Evolutionary conservation across 2,888 invertebrate genomes (phyloP), one percentile per base, ranked within the genome.

Genomic region (Netelia inedita): DNA sequence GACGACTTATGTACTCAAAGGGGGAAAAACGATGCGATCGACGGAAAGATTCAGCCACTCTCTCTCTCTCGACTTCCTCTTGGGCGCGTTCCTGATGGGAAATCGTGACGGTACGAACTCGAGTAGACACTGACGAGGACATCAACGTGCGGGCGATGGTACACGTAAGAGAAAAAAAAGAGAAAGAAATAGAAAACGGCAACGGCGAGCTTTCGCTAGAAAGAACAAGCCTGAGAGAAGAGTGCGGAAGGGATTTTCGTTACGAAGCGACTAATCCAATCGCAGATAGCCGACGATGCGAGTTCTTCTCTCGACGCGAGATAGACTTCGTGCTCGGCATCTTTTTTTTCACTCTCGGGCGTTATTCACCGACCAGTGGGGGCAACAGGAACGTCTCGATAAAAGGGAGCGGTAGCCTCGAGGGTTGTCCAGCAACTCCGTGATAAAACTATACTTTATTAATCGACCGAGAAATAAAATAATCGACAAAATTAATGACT

Each of bases 251-350:
- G 63, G 46, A 76, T 82, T 82, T 82, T 76, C 75, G 81, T 82
- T 71, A 76, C 75, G 53, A 57, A 65, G 75, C 46, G 16, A 65
- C 75, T 82, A 71, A 82, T 76, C 81, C 74, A 81, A 75, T 81
- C 53, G 43, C 28, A 28, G 63, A 75, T 65, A 71, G 81, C 68
- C 74, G 74, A 75, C 69, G 68, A 23, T 75, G 69, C 69, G 63
- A 75, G 63, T 81, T 75, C 23, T 50, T n/a, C 23, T 65, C 66
- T 57, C 66, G 35, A 21, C 59, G 50, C n/a, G 28, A 11, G 41
- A 74, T 81, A 61, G 21, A 21, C 50, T 59, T 68, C 21, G 46
- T 19, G 65, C 57, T 66, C 23, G 71, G 11, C 16, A 55, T 46
- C 46, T 19, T 75, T 76, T 75, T 63, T 28, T 66, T 66, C 11